These are phyloP conservation scores for Eidolon helvum DNA, from an alignment of 2,113 vertebrate genomes.

Conservation along the genomic window DNA sequence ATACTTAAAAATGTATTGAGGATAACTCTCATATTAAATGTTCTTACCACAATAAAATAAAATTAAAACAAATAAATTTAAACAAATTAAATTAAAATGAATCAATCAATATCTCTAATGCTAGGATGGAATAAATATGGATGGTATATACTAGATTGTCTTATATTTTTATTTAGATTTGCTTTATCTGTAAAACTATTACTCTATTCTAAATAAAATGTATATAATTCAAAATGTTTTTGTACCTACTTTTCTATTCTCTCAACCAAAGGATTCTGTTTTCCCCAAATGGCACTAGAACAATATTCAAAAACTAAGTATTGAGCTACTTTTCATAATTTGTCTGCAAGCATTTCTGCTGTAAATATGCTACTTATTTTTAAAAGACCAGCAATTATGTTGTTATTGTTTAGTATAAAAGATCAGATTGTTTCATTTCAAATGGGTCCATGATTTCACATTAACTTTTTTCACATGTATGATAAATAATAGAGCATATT, in stretches of 20 bases:
- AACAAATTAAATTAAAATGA: background rate
- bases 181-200: background rate
- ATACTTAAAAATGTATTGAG: background rate
- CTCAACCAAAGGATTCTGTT: background rate
- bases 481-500: background rate
- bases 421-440: background rate
- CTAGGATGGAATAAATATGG: background rate
- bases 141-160: background rate
- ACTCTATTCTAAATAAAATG: constrained; percentile 17
- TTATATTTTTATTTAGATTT: background rate
- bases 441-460: background rate
- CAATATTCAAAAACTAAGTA: constrained; percentile 36
- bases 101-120: background rate
- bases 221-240: constrained; percentile 4
- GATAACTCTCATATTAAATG: background rate
- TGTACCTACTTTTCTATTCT: background rate
- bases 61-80: background rate
- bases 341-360: background rate
- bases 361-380: background rate
- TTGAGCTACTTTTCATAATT: background rate
- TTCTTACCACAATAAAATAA: background rate
- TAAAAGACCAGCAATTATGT: background rate
- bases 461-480: background rate
- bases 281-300: background rate
- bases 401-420: constrained; percentile 25